Base-by-base conservation (phyloP, 2,888 invertebrate genomes). In the Perithous albicinctus region DNA sequence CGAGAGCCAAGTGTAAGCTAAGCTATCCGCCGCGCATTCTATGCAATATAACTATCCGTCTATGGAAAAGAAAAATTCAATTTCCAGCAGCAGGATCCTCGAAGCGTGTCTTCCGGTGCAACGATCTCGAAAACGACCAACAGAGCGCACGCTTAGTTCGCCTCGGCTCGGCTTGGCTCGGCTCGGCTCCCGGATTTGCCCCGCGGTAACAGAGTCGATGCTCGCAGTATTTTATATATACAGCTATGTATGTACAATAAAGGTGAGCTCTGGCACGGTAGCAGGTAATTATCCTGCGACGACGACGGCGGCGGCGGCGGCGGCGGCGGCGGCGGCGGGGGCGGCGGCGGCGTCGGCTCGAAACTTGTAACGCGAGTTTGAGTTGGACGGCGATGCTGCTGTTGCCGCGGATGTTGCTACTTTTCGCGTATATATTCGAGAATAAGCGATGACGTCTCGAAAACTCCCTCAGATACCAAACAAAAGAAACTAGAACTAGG, bases 21-120 rank as follows among this genome's bases (percentile, higher is more conserved):
- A n/a, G 26, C 8, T 67, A 35, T 32, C 32, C 29, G 10, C 8
- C 70, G 12, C 54, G 8, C 20, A 29, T 63, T 8, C 38, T 46
- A 15, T n/a, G n/a, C 38, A 69, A 74, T 56, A 74, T 35, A 41
- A 66, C 54, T 43, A 74, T 69, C 48, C 69, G 59, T 74, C 64
- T 56, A 67, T 63, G 61, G 85, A 79, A 76, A 74, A 80, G 84
- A 84, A 86, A 88, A 89, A 88, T 90, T 89, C 88, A 90, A 90
- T 90, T 91, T 90, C 86, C 86, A 89, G 85, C 86, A 89, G 85
- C 82, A 87, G 85, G 88, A 88, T 86, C 85, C 86, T 83, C 88
- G 88, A 88, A 90, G 86, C 90, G 89, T 91, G 85, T 84, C 91
- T 91, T 91, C 91, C 91, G 91, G 91, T 91, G 87, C 89, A 88